Conservation (phyloP, 2,797 vertebrate genomes). For the Phaenicophaeus curvirostris region DNA sequence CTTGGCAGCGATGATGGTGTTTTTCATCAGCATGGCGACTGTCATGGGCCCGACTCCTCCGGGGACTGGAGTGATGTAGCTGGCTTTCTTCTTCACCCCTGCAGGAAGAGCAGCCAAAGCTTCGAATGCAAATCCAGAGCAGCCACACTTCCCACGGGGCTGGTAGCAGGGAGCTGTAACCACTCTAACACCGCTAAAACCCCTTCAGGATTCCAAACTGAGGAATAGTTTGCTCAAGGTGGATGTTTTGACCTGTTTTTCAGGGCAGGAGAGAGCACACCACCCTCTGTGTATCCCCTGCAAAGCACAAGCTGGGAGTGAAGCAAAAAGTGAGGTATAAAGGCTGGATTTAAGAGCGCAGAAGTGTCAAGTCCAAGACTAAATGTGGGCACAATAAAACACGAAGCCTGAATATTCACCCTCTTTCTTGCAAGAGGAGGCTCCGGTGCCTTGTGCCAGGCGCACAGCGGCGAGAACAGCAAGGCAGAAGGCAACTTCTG, state of each 20-base stretch:
- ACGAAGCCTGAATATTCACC: neutral
- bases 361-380: neutral
- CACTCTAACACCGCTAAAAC: rapidly evolving
- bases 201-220: neutral
- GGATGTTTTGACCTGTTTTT: rapidly evolving
- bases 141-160: rapidly evolving
- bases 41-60: constrained; percentile 96
- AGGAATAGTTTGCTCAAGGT: neutral
- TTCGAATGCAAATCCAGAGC: rapidly evolving
- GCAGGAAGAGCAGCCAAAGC: neutral
- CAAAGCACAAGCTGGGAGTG: neutral
- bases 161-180: neutral
- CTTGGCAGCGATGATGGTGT: constrained; percentile 96
- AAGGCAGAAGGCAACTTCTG: neutral
- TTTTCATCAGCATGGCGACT: constrained; percentile 99
- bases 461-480: neutral
- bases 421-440: neutral
- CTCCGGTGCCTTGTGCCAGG: too few species aligned
- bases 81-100: constrained; percentile 90
- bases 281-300: rapidly evolving
- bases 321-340: neutral
- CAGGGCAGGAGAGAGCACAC: neutral
- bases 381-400: too few species aligned
- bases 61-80: constrained; percentile 92
- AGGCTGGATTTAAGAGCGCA: neutral